Evolutionary conservation across 2,113 vertebrate genomes (phyloP), one percentile per base, ranked within the genome.

Genomic region (Choloepus hoffmanni): DNA sequence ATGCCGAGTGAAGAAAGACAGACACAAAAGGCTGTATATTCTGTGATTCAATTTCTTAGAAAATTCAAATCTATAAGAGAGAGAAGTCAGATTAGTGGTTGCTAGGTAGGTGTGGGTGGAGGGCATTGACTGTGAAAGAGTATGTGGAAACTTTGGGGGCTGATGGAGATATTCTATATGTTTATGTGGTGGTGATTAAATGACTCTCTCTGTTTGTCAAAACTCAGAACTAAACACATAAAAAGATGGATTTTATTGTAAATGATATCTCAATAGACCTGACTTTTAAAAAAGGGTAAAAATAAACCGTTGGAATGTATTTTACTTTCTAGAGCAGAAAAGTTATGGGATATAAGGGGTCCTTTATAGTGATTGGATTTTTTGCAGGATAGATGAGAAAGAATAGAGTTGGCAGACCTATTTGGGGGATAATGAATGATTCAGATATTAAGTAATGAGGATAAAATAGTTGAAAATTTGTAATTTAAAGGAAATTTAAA

Each of bases 391-490:
- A 76, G 30, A 58, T 62, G 70, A 89, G 24, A 92, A 89, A 78
- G 45, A 94, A 92, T 45, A 53, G 63, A 63, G 24, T 62, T 89
- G 48, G 60, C 28, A 92, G 36, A 60, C 62, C 7, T 55, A 72
- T 7, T 77, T 85, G 63, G 19, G 16, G 40, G 3, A 81, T 72
- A 87, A 23, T 48, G 14, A 90, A 68, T 48, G 74, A 63, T 70
- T 28, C 15, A 40, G 21, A 4, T 53, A 70, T 70, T 86, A 91
- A 24, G 62, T 24, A 10, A 68, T 85, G 50, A 58, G 23, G 28
- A 6, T 48, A 48, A 92, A 78, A 88, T 78, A 58, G 79, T 67
- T 89, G 36, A 84, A 94, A 96, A 85, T 10, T 50, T 85, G 55
- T 67, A 55, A 50, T 85, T 93, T 92, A 15, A 73, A 82, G 84